These are phyloP conservation scores for Ferdinandea cuprea DNA, from an alignment of 2,888 invertebrate species.

Conservation along the genomic window DNA sequence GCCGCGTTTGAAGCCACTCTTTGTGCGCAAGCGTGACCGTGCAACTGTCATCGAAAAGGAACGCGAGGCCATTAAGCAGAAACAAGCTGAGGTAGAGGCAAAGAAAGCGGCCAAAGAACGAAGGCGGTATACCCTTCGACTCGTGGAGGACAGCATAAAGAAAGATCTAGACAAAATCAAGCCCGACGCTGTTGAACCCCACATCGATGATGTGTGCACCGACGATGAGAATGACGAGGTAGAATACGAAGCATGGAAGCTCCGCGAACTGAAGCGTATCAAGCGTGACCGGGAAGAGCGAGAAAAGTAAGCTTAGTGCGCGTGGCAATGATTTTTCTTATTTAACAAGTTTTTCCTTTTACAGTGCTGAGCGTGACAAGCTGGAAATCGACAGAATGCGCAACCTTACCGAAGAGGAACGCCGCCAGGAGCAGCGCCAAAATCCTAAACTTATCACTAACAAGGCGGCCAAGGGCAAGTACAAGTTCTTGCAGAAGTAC, in stretches of 20 bases:
- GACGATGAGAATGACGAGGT: conserved; percentile 98
- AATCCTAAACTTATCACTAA: conserved; percentile 97
- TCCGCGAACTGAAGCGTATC: conserved; percentile 96
- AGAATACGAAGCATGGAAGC: conserved; percentile 99
- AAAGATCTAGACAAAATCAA: conserved; percentile 89
- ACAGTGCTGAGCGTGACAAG: conserved; percentile 92
- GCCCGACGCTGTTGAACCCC: conserved; percentile 89
- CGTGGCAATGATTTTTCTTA: not conserved
- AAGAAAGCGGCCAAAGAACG: conserved; percentile 94
- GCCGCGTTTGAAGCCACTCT: conserved; percentile 96
- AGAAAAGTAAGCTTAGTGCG: conserved; percentile 89
- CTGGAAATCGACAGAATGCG: conserved; percentile 94
- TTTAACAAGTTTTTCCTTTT: conserved; percentile 77
- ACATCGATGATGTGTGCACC: conserved; percentile 93
- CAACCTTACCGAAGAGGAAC: conserved; percentile 97
- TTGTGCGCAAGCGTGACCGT: conserved; percentile 95
- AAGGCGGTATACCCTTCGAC: conserved; percentile 92
- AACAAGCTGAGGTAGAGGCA: conserved; percentile 92
- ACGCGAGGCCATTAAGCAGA: conserved; percentile 92
- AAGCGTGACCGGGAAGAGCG: conserved; percentile 98
- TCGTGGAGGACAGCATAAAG: conserved; percentile 94
- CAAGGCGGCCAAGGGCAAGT: conserved; percentile 97
- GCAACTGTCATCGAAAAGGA: conserved; percentile 98
- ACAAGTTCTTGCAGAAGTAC: conserved; percentile 99
- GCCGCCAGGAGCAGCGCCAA: conserved; percentile 92